Conservation (phyloP, 2,888 invertebrate genomes). For the Cactoblastis cactorum region DNA sequence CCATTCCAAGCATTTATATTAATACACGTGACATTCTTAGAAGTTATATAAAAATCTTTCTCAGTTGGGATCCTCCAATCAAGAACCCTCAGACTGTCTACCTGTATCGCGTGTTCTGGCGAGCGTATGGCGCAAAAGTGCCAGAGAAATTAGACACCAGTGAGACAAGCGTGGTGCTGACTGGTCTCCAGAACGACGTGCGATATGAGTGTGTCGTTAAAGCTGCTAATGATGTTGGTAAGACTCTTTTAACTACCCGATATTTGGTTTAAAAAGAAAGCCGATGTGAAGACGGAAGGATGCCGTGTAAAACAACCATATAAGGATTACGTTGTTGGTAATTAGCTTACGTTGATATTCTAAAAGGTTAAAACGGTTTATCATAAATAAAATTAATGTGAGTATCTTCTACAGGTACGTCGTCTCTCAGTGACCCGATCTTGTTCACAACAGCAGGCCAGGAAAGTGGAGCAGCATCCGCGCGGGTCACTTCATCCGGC, state of each 20-base stretch:
- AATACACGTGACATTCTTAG: too few species aligned
- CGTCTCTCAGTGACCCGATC: conserved; percentile 85
- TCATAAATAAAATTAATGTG: too few species aligned
- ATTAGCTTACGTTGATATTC: too few species aligned
- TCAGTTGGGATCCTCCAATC: conserved; percentile 84
- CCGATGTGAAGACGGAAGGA: too few species aligned
- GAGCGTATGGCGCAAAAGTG: conserved; percentile 81
- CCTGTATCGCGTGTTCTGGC: conserved; percentile 90
- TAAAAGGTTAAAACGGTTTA: too few species aligned
- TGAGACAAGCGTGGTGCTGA: conserved; percentile 83
- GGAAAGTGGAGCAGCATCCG: conserved; percentile 84
- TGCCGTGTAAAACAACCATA: too few species aligned
- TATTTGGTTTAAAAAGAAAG: too few species aligned
- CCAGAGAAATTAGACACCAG: conserved; percentile 86
- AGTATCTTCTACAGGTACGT: conserved; percentile 80
- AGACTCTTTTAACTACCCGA: too few species aligned
- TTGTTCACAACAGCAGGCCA: conserved; percentile 87
- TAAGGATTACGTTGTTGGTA: too few species aligned
- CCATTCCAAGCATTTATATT: too few species aligned
- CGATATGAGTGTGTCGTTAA: conserved; percentile 90
- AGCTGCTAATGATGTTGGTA: conserved; percentile 87
- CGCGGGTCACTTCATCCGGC: conserved; percentile 73
- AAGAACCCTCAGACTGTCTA: conserved; percentile 91
- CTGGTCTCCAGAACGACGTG: conserved; percentile 85
- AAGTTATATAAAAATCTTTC: neutral